Evolutionary conservation across 92 coral and sea anemone species (phyloP), one percentile per base, ranked within the genome.

Genomic region (Porites cylindrica): DNA sequence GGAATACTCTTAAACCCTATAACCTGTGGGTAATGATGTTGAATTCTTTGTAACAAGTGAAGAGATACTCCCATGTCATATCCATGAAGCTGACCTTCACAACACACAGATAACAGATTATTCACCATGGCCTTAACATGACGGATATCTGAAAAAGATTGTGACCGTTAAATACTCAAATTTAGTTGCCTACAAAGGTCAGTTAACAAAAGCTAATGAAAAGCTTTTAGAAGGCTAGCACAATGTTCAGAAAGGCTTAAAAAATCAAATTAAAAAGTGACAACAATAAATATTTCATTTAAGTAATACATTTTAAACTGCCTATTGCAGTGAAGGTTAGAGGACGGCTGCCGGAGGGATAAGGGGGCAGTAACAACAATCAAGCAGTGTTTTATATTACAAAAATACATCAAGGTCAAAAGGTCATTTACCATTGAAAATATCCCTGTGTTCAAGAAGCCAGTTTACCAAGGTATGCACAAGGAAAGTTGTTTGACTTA

Each of bases 51-150:
- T 47, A 96, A 82, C 65, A 94, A 76, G 51, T 79, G 66, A 70
- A 96, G 87, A 14, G 96, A 86, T 81, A 91, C 71, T 65, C 72
- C 81, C 87, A 92, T 88, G 77, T 95, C 96, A 72, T 56, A 71
- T 21, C 96, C 96, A 51, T 75, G 70, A 17, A 63, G 79, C 56
- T 91, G 86, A 58, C 87, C 88, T 66, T 93, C 93, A 43, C 86
- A 89, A 51, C 91, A 89, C 76, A 96, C 79, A 66, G 92, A 92
- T 70, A 92, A 81, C 51, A 90, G 86, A 81, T 92, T 91, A 79
- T 82, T 83, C 90, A 90, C 89, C 68, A 90, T 23, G 29, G 69
- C 76, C 80, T 82, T 62, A 69, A 94, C 56, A 86, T 70, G 83
- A 59, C 59, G 75, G 1, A 14, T 8, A 67, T 64, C 87, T 72